A percentile compares a stretch with the other conserved stretches of the same genome.
phyloP scores from a whole-genome alignment of 2,113 vertebrate genomes.

The Balaeniceps rex region DNA sequence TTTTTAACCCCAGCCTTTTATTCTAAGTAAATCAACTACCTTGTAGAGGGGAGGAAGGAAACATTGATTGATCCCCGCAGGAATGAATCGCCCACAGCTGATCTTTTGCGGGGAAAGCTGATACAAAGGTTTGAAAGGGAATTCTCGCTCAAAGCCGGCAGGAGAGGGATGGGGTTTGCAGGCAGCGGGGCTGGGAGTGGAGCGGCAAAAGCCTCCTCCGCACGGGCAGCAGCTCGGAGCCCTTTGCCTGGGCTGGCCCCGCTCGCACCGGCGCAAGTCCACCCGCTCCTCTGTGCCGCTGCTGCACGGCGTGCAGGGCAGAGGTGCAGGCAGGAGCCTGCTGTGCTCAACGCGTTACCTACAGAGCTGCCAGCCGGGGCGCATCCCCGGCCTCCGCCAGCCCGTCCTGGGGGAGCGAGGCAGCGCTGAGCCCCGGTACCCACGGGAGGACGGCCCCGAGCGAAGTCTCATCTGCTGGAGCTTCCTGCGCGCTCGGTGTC shows the following conservation, averaged over 20 bases:
- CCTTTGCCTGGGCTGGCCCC: background rate
- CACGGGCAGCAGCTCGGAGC: background rate
- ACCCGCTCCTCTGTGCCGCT: rapidly evolving
- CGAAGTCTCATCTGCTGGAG: rapidly evolving
- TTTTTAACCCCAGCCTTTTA: background rate
- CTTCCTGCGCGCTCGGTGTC: rapidly evolving
- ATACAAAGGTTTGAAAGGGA: background rate
- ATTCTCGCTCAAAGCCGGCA: background rate
- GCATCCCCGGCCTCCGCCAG: background rate
- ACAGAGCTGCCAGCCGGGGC: background rate
- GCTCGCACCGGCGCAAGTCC: background rate
- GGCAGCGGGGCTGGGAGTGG: background rate
- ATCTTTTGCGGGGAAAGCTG: background rate
- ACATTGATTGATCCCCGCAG: rapidly evolving
- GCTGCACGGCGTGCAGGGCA: background rate
- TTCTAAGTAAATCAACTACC: background rate
- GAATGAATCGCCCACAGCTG: background rate
- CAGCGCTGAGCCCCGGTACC: background rate
- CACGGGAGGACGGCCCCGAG: background rate
- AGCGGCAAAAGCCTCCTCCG: no score
- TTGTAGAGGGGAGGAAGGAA: background rate
- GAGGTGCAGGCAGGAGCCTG: background rate
- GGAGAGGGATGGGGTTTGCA: background rate
- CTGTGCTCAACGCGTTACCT: rapidly evolving
- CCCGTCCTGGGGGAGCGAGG: background rate